Base-by-base conservation (phyloP, 2,113 vertebrate genomes). In the Astatotilapia flaviijosephi region DNA sequence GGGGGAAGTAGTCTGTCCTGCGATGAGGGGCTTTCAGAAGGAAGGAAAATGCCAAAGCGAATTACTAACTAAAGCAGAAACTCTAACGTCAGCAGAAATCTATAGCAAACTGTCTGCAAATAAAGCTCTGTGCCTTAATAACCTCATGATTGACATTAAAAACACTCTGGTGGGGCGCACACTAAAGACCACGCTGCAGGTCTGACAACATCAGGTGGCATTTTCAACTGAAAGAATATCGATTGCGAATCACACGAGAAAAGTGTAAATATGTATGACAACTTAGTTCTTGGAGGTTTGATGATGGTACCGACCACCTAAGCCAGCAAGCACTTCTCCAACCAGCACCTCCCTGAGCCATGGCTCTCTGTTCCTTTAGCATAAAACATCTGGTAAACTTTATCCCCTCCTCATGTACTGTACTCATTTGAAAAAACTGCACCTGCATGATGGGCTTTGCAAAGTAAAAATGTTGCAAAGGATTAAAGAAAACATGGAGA, bases 391-490 rank as follows among this genome's bases (percentile, higher is more conserved):
- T 82, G 42, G 11, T 89, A 86, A 88, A 88, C 87, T 51, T 79
- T 23, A 79, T 85, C 73, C 2, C 5, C 21, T 28, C 53, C 83
- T 62, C 33, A 40, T 86, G 68, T 92, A 86, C 80, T 79, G 91
- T 60, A 87, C 88, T 90, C 79, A 45, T 82, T 77, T 85, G 77
- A 90, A 90, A 83, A 84, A 47, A 90, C 88, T 94, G 91, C 87
- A 94, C 88, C 75, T 55, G 91, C 11, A 14, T 91, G 55, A 88
- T 85, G 84, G 88, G 83, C 83, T 65, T 93, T 85, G 88, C 89
- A 93, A 88, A 90, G 79, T 88, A 91, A 86, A 92, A 83, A 91
- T 88, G 84, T 65, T 70, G 86, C 91, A 80, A 88, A 96, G 94
- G 87, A 84, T 84, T 13, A 92, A 85, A 79, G 56, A 79, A 91